phyloP scores from a whole-genome alignment of 2,797 vertebrate genomes.

The Crypturellus tataupa region DNA sequence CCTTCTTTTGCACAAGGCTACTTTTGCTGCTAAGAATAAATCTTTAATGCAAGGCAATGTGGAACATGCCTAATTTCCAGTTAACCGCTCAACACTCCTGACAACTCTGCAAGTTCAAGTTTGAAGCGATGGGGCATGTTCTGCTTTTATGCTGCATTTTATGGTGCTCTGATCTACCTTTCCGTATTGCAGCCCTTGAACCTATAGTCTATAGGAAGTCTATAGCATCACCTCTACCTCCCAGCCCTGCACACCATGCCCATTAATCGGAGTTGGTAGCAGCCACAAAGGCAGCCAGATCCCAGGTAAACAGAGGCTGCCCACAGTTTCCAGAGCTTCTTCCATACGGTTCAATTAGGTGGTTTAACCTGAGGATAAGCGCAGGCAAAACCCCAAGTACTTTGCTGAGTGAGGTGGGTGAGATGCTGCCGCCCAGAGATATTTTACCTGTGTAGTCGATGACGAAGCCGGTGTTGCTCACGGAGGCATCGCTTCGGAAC shows the following conservation, averaged over 20 bases:
- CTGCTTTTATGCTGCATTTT: not conserved
- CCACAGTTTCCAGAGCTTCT: not conserved
- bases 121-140: not conserved
- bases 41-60: not conserved
- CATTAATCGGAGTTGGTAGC: fast-evolving
- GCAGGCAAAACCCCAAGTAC: fast-evolving
- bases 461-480: conserved; percentile 95
- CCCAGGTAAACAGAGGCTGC: not conserved
- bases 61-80: not conserved
- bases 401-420: not conserved
- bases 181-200: not conserved
- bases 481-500: conserved; percentile 95
- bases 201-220: no score
- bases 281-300: not conserved
- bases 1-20: not conserved
- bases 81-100: not conserved
- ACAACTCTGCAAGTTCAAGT: not conserved
- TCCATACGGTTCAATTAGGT: fast-evolving
- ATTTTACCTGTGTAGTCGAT: conserved; percentile 93
- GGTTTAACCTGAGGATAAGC: fast-evolving
- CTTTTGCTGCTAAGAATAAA: not conserved
- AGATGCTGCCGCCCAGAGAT: not conserved
- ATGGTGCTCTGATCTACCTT: not conserved
- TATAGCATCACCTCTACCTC: not conserved
- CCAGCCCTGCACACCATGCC: not conserved